These are phyloP conservation scores for Venustoraphidia nigricollis DNA, from an alignment of 2,888 invertebrate species.

Conservation along the genomic window DNA sequence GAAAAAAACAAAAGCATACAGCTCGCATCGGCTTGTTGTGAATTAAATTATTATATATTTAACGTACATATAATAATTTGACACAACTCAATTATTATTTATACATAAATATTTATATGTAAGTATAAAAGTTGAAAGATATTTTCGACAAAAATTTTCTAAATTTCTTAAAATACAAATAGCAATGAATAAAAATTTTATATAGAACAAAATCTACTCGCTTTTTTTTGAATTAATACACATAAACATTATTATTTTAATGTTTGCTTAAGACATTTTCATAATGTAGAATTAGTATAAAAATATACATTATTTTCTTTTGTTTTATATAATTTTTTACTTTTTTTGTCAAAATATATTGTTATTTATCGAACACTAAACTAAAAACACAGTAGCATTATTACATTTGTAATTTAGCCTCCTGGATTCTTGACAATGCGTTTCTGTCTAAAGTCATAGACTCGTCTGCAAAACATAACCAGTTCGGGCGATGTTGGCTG, in stretches of 20 bases:
- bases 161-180: too few relatives aligned
- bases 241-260: not conserved
- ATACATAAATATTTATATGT: too few relatives aligned
- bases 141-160: too few relatives aligned
- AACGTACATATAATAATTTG: too few relatives aligned
- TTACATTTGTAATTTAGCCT: conserved; percentile 16
- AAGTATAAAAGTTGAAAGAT: too few relatives aligned
- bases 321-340: not conserved
- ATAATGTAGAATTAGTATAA: not conserved
- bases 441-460: conserved; percentile 89
- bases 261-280: not conserved
- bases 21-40: not conserved
- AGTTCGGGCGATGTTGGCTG: conserved; percentile 60
- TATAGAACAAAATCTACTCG: too few relatives aligned
- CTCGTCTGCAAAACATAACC: conserved; percentile 86
- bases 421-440: conserved; percentile 38
- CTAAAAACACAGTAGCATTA: too few relatives aligned
- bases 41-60: not conserved
- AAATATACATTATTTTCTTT: conserved; percentile 2
- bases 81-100: too few relatives aligned
- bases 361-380: not conserved
- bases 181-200: too few relatives aligned
- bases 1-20: not conserved
- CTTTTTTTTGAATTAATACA: too few relatives aligned
- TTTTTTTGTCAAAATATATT: conserved; percentile 2